Base-by-base conservation (phyloP, 2,797 vertebrate species). In the Alosa sapidissima region DNA sequence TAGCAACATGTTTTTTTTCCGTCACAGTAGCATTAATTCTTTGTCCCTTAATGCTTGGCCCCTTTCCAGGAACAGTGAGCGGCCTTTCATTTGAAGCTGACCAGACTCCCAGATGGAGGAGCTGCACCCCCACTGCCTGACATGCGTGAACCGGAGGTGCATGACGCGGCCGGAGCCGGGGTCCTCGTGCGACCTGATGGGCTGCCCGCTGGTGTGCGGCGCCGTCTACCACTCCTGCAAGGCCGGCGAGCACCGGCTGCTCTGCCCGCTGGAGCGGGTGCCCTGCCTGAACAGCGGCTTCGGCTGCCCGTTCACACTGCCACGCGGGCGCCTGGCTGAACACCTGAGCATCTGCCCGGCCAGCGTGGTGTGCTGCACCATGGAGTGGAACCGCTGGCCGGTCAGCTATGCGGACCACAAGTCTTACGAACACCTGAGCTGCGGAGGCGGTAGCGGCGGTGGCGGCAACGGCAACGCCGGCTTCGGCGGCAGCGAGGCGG, bases 341-440 rank as follows among this genome's bases (percentile, higher is more conserved):
- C 98, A 99, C 88, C 96, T 99, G 16, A 96, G 97, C 93, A 94
- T 93, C 0, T 99, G 98, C 90, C 98, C 98, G 9, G 98, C 98
- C 0, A 99, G 98, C 84, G 97, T 99, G 86, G 97, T 99, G 0
- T 99, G 98, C 90, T 99, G 98, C 89, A 99, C 98, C 21, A 99
- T 99, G 98, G 98, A 99, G 90, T 99, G 98, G 98, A 99, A 99
- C 89, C 96, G 98, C 91, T 99, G 98, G 98, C 98, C 98, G 0
- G 97, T 99, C 85, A 99, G 98, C 93, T 99, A 99, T 0, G 96
- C 98, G 7, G 98, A 99, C 89, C 95, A 96, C 87, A 98, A 99
- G 92, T 99, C 98, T 0, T 99, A 99, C 0, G 98, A 99, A 92
- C 98, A 97, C 93, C 92, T 99, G 88, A 99, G 98, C 72, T 78